Evolutionary conservation across 1,140 invertebrate species (phyloP).

Genomic region (Drosophila melanica): DNA sequence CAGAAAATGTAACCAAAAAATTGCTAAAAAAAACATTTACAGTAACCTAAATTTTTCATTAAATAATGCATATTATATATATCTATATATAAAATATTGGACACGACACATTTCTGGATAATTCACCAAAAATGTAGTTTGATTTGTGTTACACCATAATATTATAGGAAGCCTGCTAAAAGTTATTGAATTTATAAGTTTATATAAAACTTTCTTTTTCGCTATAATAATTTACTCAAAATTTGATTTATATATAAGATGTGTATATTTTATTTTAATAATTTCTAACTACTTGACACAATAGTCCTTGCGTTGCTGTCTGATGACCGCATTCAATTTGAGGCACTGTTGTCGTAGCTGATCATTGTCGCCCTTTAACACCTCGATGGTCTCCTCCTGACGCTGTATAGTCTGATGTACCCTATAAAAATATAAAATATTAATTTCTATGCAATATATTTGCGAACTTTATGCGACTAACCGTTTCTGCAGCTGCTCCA

Average conservation of each 20-base stretch:
- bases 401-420: slow-evolving; percentile 91
- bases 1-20: too few species aligned
- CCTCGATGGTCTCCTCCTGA: slow-evolving; percentile 90
- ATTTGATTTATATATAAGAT: not conserved
- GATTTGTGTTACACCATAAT: too few species aligned
- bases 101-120: too few species aligned
- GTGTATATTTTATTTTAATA: slow-evolving; percentile 4
- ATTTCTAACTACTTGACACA: slow-evolving; percentile 84
- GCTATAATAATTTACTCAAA: not conserved
- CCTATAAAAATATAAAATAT: slow-evolving; percentile 78
- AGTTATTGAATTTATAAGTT: too few species aligned
- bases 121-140: too few species aligned
- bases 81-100: too few species aligned
- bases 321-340: slow-evolving; percentile 89
- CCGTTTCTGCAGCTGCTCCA: slow-evolving; percentile 84
- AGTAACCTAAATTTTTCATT: too few species aligned
- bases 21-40: too few species aligned
- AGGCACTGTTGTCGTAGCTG: slow-evolving; percentile 88
- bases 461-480: not conserved
- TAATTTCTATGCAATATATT: not conserved
- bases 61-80: too few species aligned
- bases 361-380: slow-evolving; percentile 88
- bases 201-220: too few species aligned
- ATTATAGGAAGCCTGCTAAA: too few species aligned
- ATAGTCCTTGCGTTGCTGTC: slow-evolving; percentile 90